Evolutionary conservation across 1,140 invertebrate genomes (phyloP).

Genomic region (Caenorhabditis elegans): DNA sequence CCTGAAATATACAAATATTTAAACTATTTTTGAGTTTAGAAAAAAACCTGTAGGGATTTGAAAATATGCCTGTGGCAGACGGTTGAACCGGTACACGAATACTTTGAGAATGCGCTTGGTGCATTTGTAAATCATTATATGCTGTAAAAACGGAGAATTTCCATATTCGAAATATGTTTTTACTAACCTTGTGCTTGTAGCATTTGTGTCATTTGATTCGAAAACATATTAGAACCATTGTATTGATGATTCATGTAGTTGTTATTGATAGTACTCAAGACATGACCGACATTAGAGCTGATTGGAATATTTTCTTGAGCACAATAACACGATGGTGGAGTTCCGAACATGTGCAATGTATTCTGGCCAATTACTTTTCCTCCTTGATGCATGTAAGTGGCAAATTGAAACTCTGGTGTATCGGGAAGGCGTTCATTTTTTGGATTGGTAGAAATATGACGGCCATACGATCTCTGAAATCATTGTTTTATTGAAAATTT

Average conservation of each 20-base stretch:
- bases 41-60: background rate
- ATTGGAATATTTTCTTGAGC: background rate
- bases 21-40: background rate
- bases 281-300: background rate
- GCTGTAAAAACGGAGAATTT: background rate
- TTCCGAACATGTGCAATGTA: background rate
- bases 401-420: conserved; percentile 2
- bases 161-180: no score
- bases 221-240: background rate
- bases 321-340: background rate
- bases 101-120: background rate
- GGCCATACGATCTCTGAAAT: background rate
- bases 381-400: background rate
- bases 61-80: background rate
- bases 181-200: background rate
- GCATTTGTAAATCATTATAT: background rate
- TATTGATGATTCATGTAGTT: background rate
- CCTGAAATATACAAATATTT: background rate
- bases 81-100: background rate
- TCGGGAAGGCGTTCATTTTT: background rate
- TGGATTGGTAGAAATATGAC: background rate
- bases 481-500: no score
- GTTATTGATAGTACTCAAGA: background rate
- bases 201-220: background rate
- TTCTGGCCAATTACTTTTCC: background rate